Conservation (phyloP, 2,797 vertebrate genomes). For the Chelon auratus region DNA sequence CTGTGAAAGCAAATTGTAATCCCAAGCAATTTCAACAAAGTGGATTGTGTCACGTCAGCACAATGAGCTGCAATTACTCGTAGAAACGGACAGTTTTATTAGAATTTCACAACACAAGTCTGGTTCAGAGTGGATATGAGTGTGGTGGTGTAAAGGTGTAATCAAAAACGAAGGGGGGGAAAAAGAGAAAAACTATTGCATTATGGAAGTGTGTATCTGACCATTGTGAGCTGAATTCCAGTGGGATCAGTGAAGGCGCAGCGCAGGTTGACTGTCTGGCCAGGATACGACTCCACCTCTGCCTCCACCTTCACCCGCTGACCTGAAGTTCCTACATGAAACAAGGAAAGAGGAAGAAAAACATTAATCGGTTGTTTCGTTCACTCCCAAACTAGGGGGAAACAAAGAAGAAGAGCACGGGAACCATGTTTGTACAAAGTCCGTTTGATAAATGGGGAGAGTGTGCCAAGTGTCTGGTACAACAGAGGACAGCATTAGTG, state of each 20-base stretch:
- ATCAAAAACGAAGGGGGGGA: constrained; percentile 37
- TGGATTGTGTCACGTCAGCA: constrained; percentile 55
- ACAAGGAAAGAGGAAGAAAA: constrained; percentile 36
- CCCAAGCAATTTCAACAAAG: constrained; percentile 45
- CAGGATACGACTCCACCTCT: constrained; percentile 85
- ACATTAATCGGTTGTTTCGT: constrained; percentile 39
- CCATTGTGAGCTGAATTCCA: constrained; percentile 84
- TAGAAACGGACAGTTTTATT: constrained; percentile 51
- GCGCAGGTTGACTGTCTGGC: constrained; percentile 83
- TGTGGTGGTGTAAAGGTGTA: constrained; percentile 18
- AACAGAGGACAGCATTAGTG: constrained; percentile 73
- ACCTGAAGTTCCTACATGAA: constrained; percentile 70
- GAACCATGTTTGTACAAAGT: constrained; percentile 47
- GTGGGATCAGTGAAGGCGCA: constrained; percentile 81
- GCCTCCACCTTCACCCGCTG: constrained; percentile 85
- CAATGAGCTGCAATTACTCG: constrained; percentile 41
- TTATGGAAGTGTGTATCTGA: constrained; percentile 55
- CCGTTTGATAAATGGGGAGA: constrained; percentile 75
- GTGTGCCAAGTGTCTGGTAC: constrained; percentile 60
- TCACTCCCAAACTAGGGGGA: constrained; percentile 17
- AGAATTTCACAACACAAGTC: constrained; percentile 42
- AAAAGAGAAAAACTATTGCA: constrained; percentile 7
- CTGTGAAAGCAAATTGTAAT: constrained; percentile 34
- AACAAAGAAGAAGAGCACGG: constrained; percentile 25
- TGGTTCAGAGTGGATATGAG: constrained; percentile 33